Evolutionary conservation across 2,888 invertebrate genomes (phyloP), one percentile per base, ranked within the genome.

Genomic region (Sarcophaga rosellei): DNA sequence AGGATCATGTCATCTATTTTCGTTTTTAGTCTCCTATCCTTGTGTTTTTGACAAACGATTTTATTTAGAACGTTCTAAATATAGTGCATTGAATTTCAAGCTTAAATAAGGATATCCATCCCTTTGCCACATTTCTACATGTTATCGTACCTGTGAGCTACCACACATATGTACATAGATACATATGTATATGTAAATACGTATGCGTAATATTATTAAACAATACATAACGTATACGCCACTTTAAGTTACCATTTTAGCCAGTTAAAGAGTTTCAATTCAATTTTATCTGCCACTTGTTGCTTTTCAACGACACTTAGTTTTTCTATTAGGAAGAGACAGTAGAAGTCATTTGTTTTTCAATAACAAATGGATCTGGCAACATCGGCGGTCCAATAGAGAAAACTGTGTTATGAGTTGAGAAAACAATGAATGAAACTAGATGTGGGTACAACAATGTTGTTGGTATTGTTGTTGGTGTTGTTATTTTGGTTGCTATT

Each of bases 381-480:
- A 53, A 53, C 53, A 53, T 53, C 8, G 65, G 25, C 2, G 0
- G 17, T 66, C 45, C 10, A 23, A 63, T 21, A 63, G 21, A 23
- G 12, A 21, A 63, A 21, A 63, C 21, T 63, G 23, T 63, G 23
- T 63, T 73, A 10, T 70, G 25, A 47, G n/a, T 21, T 11, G 6
- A n/a, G 45, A 70, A 81, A 63, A 63, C 69, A 70, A 69, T 81
- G 70, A 81, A 76, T 76, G 75, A 72, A 81, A 76, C 70, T 70
- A 65, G 66, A 81, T 62, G 63, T 81, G 63, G 45, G 45, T 81
- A 17, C 53, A 53, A 15, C 53, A 59, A 47, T 47, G 45, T 21
- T 70, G 17, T 59, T 72, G 17, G 17, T 17, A 53, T 53, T 53
- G 53, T 4, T 17, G 45, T 47, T 79, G 21, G 35, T 66, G n/a